These are phyloP conservation scores for Volucella bombylans DNA, from an alignment of 2,888 invertebrate genomes.

Conservation along the genomic window DNA sequence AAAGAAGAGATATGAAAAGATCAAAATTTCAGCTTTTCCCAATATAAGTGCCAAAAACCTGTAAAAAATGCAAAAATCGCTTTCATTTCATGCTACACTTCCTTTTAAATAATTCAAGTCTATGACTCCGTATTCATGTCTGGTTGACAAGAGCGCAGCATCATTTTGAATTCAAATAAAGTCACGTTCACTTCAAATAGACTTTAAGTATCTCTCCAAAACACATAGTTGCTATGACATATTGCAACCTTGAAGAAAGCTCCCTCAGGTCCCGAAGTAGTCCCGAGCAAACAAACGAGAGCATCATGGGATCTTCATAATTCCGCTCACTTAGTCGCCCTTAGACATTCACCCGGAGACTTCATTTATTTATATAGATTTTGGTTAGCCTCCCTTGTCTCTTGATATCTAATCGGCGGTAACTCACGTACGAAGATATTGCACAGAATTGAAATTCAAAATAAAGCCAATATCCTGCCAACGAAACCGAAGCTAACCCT, in stretches of 20 bases:
- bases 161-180: slow-evolving; percentile 33
- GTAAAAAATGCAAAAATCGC: neutral
- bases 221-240: slow-evolving; percentile 22
- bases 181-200: slow-evolving; percentile 35
- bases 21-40: neutral
- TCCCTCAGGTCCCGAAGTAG: slow-evolving; percentile 12
- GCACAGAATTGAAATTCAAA: slow-evolving; percentile 56
- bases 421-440: slow-evolving; percentile 49
- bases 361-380: slow-evolving; percentile 56
- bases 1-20: too few species aligned
- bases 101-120: slow-evolving; percentile 38
- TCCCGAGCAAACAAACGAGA: slow-evolving; percentile 26
- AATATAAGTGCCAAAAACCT: neutral
- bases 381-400: slow-evolving; percentile 13
- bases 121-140: slow-evolving; percentile 24
- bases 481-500: slow-evolving; percentile 59
- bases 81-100: slow-evolving; percentile 31
- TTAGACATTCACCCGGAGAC: slow-evolving; percentile 30
- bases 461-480: slow-evolving; percentile 50
- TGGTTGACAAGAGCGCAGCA: slow-evolving; percentile 19
- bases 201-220: slow-evolving; percentile 21
- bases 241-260: slow-evolving; percentile 43
- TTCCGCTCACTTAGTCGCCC: slow-evolving; percentile 44
- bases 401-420: slow-evolving; percentile 42
- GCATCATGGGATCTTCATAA: slow-evolving; percentile 35